phyloP scores from a whole-genome alignment of 2,797 vertebrate species.

The Hippocampus kuda region DNA sequence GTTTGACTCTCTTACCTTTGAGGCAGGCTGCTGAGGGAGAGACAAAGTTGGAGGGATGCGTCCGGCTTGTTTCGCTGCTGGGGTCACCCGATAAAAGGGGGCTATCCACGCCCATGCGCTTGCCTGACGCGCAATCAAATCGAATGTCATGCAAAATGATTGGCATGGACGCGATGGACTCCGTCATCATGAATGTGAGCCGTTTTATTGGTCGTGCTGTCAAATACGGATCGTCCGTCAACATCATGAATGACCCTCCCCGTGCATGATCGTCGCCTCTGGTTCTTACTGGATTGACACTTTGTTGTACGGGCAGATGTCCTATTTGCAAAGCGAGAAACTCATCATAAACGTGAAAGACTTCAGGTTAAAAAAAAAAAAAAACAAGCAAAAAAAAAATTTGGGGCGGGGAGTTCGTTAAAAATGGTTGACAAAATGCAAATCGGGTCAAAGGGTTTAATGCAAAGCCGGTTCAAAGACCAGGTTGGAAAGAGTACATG shows the following conservation, averaged over 20 bases:
- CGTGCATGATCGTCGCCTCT: neutral
- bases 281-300: neutral
- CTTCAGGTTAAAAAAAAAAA: neutral
- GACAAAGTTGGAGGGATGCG: constrained; percentile 43
- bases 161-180: constrained; percentile 14
- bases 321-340: neutral
- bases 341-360: neutral
- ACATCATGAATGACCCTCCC: neutral
- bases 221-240: neutral
- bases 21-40: constrained; percentile 41
- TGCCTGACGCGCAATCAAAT: constrained; percentile 1
- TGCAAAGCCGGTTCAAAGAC: neutral
- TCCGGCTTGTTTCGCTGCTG: constrained; percentile 34
- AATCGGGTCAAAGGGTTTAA: neutral
- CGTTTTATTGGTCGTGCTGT: neutral
- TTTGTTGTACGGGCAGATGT: neutral
- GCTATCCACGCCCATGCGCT: constrained; percentile 10
- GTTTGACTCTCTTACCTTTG: constrained; percentile 58
- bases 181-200: neutral
- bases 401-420: neutral
- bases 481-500: no score
- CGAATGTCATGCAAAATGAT: neutral
- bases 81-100: constrained; percentile 25
- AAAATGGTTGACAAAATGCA: neutral
- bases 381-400: neutral